Evolutionary conservation across 64 coral and sea anemone species (phyloP), one percentile per base, ranked within the genome.

Genomic region (Montipora cactus): DNA sequence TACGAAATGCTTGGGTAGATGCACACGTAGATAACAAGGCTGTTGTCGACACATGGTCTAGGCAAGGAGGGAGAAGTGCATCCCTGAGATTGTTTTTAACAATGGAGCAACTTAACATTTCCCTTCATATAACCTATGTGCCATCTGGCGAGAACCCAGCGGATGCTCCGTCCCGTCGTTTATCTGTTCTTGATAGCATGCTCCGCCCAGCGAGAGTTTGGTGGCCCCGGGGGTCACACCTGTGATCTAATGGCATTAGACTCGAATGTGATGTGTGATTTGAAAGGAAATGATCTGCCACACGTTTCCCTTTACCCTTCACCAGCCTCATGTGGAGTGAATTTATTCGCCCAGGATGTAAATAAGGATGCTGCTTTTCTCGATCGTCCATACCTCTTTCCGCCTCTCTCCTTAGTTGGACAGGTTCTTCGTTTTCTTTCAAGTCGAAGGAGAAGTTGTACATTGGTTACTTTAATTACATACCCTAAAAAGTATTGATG

Each of bases 401-500:
- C 4, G 5, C 37, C 74, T 1, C 74, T 11, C 8, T 12, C 6
- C 12, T 46, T 76, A 28, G 37, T 76, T 44, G 74, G 74, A 45
- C 74, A 23, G 22, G 0, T 46, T 21, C 5, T 44, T 23, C 8
- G 74, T 18, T 66, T 66, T 66, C 61, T 28, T 28, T 28, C 28
- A 66, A 66, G 61, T 22, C 69, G 0, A 73, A 73, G 69, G 19
- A 73, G 61, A 73, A 73, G 19, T 73, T 76, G 74, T 23, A 76
- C 37, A 3, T 44, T 76, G 8, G 37, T 75, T 12, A 45, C 73
- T 23, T 66, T 84, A 23, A n/a, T 7, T 88, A 76, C 55, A 12
- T 88, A 88, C 21, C 85, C 85, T 8, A 88, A 44, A 10, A 88
- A 55, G 51, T 88, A 88, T 22, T 76, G 70, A 71, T 88, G 85